Conservation (phyloP, 2,113 vertebrate species). For the Ia io region DNA sequence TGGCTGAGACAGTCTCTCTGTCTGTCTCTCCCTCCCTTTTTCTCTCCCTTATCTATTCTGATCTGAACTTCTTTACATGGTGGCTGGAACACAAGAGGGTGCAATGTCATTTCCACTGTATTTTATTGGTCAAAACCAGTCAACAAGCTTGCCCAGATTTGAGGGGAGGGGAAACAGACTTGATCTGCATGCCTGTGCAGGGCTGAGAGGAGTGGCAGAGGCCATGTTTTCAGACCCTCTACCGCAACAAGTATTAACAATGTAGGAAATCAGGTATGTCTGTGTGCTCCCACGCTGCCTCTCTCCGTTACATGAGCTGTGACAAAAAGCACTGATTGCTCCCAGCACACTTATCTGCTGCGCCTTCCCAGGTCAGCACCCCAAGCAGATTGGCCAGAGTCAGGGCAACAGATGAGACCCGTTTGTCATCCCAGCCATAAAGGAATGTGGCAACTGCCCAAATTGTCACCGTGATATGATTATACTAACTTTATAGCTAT, state of each 20-base stretch:
- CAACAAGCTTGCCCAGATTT: background rate
- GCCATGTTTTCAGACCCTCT: background rate
- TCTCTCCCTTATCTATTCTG: background rate
- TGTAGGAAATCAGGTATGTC: too few species aligned
- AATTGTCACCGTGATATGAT: background rate
- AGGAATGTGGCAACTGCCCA: background rate
- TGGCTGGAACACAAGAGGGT: background rate
- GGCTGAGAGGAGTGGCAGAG: background rate
- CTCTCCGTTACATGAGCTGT: background rate
- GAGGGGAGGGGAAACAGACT: background rate
- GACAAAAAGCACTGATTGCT: background rate
- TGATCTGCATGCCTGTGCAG: background rate
- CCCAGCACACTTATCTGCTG: background rate
- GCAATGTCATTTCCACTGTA: background rate
- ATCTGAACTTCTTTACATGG: background rate
- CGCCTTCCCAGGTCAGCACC: background rate
- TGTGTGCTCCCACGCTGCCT: accelerated
- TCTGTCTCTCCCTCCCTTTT: background rate
- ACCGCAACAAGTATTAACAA: background rate
- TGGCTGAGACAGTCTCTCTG: background rate
- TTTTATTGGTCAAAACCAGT: background rate
- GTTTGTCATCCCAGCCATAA: background rate
- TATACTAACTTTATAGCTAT: background rate
- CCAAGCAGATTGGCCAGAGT: background rate
- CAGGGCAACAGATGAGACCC: background rate